These are phyloP conservation scores for Sula dactylatra DNA, from an alignment of 2,113 vertebrate genomes.

Conservation along the genomic window DNA sequence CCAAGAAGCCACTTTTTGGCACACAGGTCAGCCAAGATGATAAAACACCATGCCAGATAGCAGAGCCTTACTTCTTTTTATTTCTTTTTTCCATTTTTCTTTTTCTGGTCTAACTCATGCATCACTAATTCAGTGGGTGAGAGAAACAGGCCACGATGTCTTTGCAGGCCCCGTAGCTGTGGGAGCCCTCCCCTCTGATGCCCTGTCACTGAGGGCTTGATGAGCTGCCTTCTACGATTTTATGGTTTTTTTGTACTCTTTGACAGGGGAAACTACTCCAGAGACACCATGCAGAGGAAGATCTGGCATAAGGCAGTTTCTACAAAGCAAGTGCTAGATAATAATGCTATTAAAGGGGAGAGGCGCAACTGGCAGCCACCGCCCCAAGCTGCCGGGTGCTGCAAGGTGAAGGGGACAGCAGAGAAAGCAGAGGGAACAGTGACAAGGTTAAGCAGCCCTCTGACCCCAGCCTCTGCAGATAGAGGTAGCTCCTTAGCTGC, in stretches of 20 bases:
- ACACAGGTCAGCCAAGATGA: background rate
- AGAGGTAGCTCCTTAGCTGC: background rate
- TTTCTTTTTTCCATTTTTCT: background rate
- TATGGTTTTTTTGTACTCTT: background rate
- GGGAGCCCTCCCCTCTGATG: background rate
- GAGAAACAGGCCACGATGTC: background rate
- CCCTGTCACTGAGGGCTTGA: background rate
- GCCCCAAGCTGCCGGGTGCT: background rate
- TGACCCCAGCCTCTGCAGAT: background rate
- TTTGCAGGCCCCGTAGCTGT: background rate
- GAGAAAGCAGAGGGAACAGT: background rate
- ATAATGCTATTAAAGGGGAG: background rate
- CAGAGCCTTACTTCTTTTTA: background rate
- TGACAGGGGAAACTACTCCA: background rate
- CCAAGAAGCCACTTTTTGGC: background rate
- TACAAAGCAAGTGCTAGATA: background rate
- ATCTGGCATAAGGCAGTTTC: background rate
- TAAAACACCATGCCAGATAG: background rate
- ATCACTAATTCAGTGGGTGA: background rate
- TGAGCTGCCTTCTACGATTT: background rate
- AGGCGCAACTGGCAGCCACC: background rate
- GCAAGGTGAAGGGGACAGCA: background rate
- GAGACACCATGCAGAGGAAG: background rate
- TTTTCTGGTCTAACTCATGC: background rate
- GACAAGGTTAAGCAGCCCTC: background rate